Evolutionary conservation across 2,888 invertebrate genomes (phyloP).

Genomic region (Melanostoma scalare): DNA sequence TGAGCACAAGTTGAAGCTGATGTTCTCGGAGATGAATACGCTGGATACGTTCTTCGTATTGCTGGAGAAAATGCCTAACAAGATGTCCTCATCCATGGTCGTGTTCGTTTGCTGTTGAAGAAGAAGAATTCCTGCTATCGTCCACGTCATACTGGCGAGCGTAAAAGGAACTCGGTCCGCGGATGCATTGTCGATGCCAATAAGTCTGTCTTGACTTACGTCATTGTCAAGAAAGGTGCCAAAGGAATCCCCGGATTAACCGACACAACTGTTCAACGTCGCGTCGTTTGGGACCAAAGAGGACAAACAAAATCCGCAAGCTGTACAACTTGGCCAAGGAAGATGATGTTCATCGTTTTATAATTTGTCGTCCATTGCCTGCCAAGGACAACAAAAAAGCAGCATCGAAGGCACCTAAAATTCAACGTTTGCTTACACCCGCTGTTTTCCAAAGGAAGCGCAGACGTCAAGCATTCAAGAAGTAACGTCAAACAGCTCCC

Average conservation of each 20-base stretch:
- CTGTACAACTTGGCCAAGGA: constrained; percentile 97
- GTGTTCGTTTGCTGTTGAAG: constrained; percentile 96
- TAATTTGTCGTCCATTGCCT: constrained; percentile 95
- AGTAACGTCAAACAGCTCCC: constrained; percentile 89
- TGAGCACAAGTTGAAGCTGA: constrained; percentile 98
- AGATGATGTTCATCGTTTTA: constrained; percentile 98
- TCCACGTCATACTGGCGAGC: constrained; percentile 96
- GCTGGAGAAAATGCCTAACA: constrained; percentile 99
- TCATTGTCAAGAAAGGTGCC: constrained; percentile 97
- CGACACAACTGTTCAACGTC: constrained; percentile 95
- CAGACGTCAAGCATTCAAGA: constrained; percentile 93
- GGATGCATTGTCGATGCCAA: constrained; percentile 99
- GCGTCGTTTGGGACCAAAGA: constrained; percentile 98
- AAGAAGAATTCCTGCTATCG: constrained; percentile 98
- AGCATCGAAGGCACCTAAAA: constrained; percentile 93
- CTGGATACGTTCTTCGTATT: constrained; percentile 97
- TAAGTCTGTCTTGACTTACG: constrained; percentile 96
- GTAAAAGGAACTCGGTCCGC: constrained; percentile 98
- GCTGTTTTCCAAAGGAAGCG: constrained; percentile 93
- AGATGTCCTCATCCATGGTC: constrained; percentile 98
- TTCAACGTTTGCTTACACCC: constrained; percentile 97
- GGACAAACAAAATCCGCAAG: constrained; percentile 98
- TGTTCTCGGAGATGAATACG: constrained; percentile 98
- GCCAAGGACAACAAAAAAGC: constrained; percentile 91
- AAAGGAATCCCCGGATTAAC: constrained; percentile 98